A percentile compares a stretch with the other conserved stretches of the same genome.
Conservation (phyloP, 92 coral and sea anemone species). For the Blastomussa wellsi region DNA sequence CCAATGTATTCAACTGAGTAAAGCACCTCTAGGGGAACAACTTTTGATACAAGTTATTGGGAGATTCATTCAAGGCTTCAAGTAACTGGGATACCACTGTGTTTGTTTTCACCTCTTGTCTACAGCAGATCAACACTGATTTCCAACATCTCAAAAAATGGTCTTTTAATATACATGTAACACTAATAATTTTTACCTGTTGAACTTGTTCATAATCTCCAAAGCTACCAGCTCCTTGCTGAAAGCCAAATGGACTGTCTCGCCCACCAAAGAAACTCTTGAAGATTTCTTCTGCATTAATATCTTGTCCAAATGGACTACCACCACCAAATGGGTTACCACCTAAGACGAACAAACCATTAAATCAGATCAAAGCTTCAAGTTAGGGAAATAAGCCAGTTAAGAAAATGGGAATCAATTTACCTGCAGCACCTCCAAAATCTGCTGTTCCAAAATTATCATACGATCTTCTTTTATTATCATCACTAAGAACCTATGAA, state of each 20-base stretch:
- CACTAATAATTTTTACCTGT: constrained; percentile 66
- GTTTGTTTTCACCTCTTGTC: too few species aligned
- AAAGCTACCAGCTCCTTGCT: constrained; percentile 73
- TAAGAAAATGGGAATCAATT: too few species aligned
- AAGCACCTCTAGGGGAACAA: too few species aligned
- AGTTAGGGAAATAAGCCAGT: too few species aligned
- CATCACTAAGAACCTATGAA: constrained; percentile 86
- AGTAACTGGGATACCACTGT: too few species aligned
- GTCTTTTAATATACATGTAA: neutral
- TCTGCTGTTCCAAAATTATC: constrained; percentile 96
- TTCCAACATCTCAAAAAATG: neutral
- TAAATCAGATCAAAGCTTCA: too few species aligned
- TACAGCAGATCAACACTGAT: too few species aligned
- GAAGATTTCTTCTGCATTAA: constrained; percentile 91
- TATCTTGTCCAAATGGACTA: constrained; percentile 64
- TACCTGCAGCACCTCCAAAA: constrained; percentile 56
- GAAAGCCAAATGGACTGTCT: constrained; percentile 82
- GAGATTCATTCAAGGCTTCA: too few species aligned
- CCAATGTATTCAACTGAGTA: too few species aligned
- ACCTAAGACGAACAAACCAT: constrained; percentile 32
- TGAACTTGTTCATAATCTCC: constrained; percentile 72
- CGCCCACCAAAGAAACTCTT: constrained; percentile 88
- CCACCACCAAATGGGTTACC: constrained; percentile 88
- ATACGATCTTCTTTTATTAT: constrained; percentile 81
- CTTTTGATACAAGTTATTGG: too few species aligned